phyloP scores from a whole-genome alignment of 2,888 invertebrate genomes.

The Andrena bucephala region DNA sequence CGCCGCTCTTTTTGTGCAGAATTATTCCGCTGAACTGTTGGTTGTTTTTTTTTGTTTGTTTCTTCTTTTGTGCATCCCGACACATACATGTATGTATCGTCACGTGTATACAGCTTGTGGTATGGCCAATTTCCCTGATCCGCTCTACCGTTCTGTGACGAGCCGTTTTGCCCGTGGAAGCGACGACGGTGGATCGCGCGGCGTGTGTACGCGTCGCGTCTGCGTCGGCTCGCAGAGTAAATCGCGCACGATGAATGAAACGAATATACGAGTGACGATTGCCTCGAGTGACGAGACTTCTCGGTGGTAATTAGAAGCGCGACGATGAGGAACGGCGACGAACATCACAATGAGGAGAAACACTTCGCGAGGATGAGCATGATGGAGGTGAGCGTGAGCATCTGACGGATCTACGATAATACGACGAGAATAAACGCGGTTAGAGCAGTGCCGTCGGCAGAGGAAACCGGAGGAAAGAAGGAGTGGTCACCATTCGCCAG shows the following conservation, averaged over 20 bases:
- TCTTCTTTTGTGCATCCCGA: constrained; percentile 64
- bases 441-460: constrained; percentile 69
- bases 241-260: constrained; percentile 14
- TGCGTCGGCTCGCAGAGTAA: background rate
- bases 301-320: constrained; percentile 36
- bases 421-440: constrained; percentile 56
- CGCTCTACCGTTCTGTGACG: constrained; percentile 34
- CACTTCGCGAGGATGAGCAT: constrained; percentile 44
- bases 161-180: constrained; percentile 36
- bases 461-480: constrained; percentile 61
- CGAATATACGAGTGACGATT: constrained; percentile 14
- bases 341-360: constrained; percentile 41
- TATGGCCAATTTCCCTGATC: constrained; percentile 52
- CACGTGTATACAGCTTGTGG: constrained; percentile 26
- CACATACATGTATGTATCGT: constrained; percentile 26
- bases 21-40: constrained; percentile 54
- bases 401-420: constrained; percentile 42
- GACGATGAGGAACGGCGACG: constrained; percentile 36
- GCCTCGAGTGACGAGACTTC: background rate
- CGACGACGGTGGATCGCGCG: constrained; percentile 27
- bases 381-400: constrained; percentile 33
- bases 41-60: background rate
- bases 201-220: background rate
- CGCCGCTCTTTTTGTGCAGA: constrained; percentile 68
- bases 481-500: constrained; percentile 69